Conservation (phyloP, 2,797 vertebrate genomes). For the Rhodeus uyekii region DNA sequence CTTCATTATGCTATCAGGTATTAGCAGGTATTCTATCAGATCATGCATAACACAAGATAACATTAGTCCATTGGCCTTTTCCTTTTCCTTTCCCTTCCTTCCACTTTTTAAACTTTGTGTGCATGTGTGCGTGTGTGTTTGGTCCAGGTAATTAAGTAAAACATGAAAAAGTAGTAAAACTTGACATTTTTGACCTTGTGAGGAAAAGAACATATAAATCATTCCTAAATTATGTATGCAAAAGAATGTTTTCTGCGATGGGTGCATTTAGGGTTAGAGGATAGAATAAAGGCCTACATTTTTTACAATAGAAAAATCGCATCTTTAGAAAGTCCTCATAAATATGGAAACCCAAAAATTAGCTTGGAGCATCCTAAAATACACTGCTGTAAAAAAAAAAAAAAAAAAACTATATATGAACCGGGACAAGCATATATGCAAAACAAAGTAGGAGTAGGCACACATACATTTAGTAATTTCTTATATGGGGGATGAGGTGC, state of each 20-base stretch:
- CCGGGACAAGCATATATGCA: neutral
- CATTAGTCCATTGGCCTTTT: neutral
- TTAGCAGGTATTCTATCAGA: neutral
- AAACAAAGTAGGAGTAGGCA: neutral
- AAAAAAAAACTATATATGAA: neutral
- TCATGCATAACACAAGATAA: neutral
- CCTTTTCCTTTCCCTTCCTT: too few relatives aligned
- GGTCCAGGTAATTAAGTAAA: too few relatives aligned
- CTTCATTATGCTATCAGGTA: neutral
- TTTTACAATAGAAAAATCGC: too few relatives aligned
- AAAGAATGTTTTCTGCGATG: neutral
- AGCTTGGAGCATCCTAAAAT: neutral
- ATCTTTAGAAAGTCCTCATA: too few relatives aligned
- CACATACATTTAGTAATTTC: neutral
- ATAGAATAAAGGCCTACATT: too few relatives aligned
- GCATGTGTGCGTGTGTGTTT: too few relatives aligned
- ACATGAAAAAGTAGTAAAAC: too few relatives aligned
- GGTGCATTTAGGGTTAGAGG: neutral
- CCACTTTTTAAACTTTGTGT: too few relatives aligned
- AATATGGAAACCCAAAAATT: too few relatives aligned
- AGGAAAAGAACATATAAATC: too few relatives aligned
- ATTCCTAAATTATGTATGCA: too few relatives aligned
- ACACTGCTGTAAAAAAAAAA: neutral
- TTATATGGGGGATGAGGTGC: neutral
- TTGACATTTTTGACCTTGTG: too few relatives aligned